Evolutionary conservation across 2,888 invertebrate genomes (phyloP).

Genomic region (Leptopilina syphax): DNA sequence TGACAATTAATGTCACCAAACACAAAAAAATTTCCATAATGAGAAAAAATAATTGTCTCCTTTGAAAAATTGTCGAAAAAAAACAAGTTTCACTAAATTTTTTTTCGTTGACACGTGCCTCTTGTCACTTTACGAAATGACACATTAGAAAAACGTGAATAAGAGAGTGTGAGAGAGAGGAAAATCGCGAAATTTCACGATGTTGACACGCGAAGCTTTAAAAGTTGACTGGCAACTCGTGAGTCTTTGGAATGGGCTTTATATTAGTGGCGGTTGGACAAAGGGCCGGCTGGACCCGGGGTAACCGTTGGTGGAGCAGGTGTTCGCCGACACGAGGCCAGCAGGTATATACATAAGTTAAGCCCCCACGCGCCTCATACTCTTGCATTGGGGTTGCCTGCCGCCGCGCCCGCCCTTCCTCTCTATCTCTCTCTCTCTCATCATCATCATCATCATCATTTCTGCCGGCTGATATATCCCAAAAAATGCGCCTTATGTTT

Average conservation of each 20-base stretch:
- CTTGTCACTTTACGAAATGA: not conserved
- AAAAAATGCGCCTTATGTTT: not conserved
- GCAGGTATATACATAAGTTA: constrained; percentile 61
- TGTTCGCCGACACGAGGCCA: constrained; percentile 72
- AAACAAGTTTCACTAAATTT: not conserved
- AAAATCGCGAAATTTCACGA: constrained; percentile 43
- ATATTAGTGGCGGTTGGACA: constrained; percentile 68
- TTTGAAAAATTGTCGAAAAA: not conserved
- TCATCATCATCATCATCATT: too few species aligned
- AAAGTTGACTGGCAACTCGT: constrained; percentile 31
- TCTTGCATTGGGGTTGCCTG: constrained; percentile 9
- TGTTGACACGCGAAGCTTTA: constrained; percentile 41
- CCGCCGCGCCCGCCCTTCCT: not conserved
- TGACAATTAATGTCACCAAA: constrained; percentile 41
- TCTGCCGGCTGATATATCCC: constrained; percentile 2
- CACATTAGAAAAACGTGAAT: not conserved
- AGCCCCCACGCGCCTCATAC: constrained; percentile 44
- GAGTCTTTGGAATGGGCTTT: constrained; percentile 44
- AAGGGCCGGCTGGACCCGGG: constrained; percentile 62
- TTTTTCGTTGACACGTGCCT: not conserved
- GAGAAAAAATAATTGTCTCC: not conserved
- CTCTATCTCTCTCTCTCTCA: too few species aligned
- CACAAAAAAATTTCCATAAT: constrained; percentile 43
- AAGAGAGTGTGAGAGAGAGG: too few species aligned
- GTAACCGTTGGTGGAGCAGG: constrained; percentile 67